These are phyloP conservation scores for Psittacula echo DNA, from an alignment of 2,797 vertebrate species.

Conservation along the genomic window DNA sequence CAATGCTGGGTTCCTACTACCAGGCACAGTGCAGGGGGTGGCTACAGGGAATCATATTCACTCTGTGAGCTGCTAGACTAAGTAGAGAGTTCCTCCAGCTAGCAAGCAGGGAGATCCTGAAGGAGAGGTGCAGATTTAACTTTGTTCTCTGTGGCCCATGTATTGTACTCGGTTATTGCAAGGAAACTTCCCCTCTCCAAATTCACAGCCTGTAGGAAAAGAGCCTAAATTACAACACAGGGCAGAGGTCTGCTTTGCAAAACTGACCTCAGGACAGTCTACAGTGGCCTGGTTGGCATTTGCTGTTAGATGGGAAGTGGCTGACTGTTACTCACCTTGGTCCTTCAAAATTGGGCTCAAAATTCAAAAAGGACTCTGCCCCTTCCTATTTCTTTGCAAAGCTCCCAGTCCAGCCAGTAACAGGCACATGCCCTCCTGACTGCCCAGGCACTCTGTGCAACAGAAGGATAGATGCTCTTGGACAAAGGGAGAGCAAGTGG, in stretches of 20 bases:
- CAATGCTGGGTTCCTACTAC: background rate
- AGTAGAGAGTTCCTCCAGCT: background rate
- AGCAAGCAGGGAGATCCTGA: background rate
- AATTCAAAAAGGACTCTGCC: background rate
- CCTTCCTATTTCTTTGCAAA: background rate
- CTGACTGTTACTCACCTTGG: background rate
- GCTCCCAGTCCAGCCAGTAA: background rate
- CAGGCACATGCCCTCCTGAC: background rate
- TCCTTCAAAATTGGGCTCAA: background rate
- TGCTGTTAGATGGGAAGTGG: background rate
- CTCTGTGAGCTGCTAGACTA: accelerated
- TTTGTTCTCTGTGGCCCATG: background rate
- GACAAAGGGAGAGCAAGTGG: background rate
- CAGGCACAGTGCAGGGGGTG: background rate
- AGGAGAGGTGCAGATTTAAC: background rate
- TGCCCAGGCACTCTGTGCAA: background rate
- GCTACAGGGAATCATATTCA: background rate
- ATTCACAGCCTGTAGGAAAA: background rate
- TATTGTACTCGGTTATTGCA: background rate
- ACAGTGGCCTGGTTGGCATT: too few relatives aligned
- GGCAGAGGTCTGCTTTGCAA: background rate
- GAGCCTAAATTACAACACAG: background rate
- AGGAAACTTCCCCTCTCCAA: background rate
- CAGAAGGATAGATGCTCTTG: background rate
- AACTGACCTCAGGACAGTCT: background rate